Percentiles rank a stretch among this genome's conserved stretches.
phyloP scores from a whole-genome alignment of 1,140 invertebrate species.

The Hyles vespertilio region DNA sequence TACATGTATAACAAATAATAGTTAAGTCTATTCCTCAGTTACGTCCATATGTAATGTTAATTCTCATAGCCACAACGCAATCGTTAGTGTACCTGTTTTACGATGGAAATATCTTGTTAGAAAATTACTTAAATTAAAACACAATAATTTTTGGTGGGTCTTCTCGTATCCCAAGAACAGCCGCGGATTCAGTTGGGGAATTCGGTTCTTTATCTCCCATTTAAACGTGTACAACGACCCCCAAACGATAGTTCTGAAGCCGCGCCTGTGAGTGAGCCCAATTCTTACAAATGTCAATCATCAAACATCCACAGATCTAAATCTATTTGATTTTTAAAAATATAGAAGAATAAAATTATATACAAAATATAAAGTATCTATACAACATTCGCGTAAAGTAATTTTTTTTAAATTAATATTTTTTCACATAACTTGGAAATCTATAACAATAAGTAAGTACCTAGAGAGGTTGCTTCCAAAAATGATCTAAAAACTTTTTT shows the following conservation, averaged over 20 bases:
- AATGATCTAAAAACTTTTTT: conserved; percentile 20
- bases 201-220: too few species aligned
- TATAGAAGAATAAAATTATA: conserved; percentile 60
- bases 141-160: conserved; percentile 43
- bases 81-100: conserved; percentile 30
- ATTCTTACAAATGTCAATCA: conserved; percentile 13
- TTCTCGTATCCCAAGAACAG: neutral
- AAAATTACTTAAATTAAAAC: conserved; percentile 31
- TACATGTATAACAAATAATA: neutral
- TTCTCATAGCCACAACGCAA: conserved; percentile 30
- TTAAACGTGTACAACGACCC: too few species aligned
- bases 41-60: conserved; percentile 6
- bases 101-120: conserved; percentile 29
- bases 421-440: conserved; percentile 30
- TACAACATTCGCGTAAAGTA: conserved; percentile 56
- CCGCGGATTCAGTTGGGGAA: neutral
- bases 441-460: conserved; percentile 63
- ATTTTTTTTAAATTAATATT: conserved; percentile 22
- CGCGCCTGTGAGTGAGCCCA: conserved; percentile 28
- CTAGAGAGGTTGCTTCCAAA: conserved; percentile 35
- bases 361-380: conserved; percentile 72
- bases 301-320: conserved; percentile 52
- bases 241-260: neutral
- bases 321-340: conserved; percentile 68
- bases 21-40: neutral